phyloP scores from a whole-genome alignment of 2,888 invertebrate genomes.

The Pachymerium ferrugineum region DNA sequence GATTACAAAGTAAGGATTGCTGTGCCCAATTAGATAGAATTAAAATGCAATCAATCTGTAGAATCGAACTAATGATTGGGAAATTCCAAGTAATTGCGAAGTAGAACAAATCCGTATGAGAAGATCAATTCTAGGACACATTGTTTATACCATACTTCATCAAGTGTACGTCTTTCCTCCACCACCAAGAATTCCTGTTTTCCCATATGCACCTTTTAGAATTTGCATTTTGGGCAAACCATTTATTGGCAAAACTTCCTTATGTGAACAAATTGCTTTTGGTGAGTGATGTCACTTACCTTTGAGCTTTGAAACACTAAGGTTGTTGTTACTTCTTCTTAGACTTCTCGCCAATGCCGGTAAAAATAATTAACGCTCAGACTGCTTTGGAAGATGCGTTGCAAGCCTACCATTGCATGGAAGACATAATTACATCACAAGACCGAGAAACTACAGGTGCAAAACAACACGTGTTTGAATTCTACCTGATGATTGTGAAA shows the following conservation, averaged over 20 bases:
- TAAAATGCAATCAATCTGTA: neutral
- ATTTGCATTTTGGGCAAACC: conserved; percentile 23
- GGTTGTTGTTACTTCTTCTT: too few relatives aligned
- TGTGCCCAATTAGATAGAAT: neutral
- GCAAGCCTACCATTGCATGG: neutral
- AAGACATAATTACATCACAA: neutral
- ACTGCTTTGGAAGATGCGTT: neutral
- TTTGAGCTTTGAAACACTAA: neutral
- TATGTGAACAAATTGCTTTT: neutral
- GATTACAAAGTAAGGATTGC: neutral
- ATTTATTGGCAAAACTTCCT: neutral
- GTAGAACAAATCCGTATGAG: neutral
- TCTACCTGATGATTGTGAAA: too few relatives aligned
- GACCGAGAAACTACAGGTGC: neutral
- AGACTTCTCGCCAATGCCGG: neutral
- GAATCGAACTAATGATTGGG: conserved; percentile 16
- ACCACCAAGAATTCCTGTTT: neutral
- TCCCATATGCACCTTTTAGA: conserved; percentile 1
- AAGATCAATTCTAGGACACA: conserved; percentile 1
- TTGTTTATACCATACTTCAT: neutral
- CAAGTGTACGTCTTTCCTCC: conserved; percentile 25
- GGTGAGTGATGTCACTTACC: neutral
- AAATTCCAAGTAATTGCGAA: neutral
- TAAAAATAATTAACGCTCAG: neutral
- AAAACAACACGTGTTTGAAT: too few relatives aligned